Evolutionary conservation across 2,113 vertebrate species (phyloP), one percentile per base, ranked within the genome.

Genomic region (Mormyrus iriodes): DNA sequence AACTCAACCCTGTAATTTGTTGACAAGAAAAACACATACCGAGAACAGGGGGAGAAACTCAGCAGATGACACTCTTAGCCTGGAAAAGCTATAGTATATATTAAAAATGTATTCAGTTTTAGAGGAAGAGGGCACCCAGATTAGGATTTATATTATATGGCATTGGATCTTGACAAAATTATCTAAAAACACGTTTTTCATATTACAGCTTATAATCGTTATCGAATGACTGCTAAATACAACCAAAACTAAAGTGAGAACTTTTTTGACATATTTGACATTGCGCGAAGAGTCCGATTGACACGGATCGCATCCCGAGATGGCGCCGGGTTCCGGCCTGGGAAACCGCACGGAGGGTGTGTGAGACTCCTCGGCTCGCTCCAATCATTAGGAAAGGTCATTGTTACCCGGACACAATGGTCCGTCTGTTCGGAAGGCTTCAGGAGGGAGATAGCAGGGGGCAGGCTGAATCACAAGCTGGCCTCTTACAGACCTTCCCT

Each of bases 341-440:
- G 44, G 76, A 19, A 85, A 46, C 49, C 83, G 51, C 94, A 21
- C 91, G 93, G 91, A 58, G 89, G 93, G 31, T 42, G 73, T 42
- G 73, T 79, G 35, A 15, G 73, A 42, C 73, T 42, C 5, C 35
- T 42, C 73, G 35, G 73, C 13, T 39, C 73, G 61, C n/a, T 92
- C 94, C 94, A 95, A 94, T 93, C 93, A 95, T 95, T 95, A 94
- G 93, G 13, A 92, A 94, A 94, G 94, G 95, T 95, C 95, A 97
- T 97, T 98, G 97, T 98, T 95, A 95, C 94, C 93, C 89, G 89
- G 93, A 94, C 91, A 99, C 97, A 98, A 98, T 96, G 96, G 96
- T 92, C 90, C 92, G 92, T 94, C 94, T 97, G 96, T 97, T 95
- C 91, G 89, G 92, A 94, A 93, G 95, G 93, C 13, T 95, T 93